Evolutionary conservation across 2,888 invertebrate species (phyloP).

Genomic region (Tipula helvola): DNA sequence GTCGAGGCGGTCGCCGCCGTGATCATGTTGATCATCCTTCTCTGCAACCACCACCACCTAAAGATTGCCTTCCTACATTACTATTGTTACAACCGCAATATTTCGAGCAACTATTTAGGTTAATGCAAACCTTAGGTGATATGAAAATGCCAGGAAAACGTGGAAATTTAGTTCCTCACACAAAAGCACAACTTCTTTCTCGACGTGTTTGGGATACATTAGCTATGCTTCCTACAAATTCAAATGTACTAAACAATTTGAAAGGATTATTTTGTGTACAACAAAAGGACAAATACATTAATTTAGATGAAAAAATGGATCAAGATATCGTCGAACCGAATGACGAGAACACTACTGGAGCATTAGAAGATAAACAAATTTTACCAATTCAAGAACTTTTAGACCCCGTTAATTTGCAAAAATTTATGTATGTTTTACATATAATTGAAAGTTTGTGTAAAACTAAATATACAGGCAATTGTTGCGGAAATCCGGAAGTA

Average conservation of each 20-base stretch:
- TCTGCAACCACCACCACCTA: slow-evolving; percentile 72
- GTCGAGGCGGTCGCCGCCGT: slow-evolving; percentile 42
- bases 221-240: slow-evolving; percentile 82
- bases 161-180: slow-evolving; percentile 55
- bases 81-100: slow-evolving; percentile 72
- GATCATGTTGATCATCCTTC: slow-evolving; percentile 62
- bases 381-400: slow-evolving; percentile 52
- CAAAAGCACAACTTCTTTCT: slow-evolving; percentile 79
- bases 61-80: slow-evolving; percentile 74
- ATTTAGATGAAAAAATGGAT: neutral
- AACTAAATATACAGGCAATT: slow-evolving; percentile 25
- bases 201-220: slow-evolving; percentile 91
- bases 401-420: slow-evolving; percentile 82
- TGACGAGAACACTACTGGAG: neutral
- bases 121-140: slow-evolving; percentile 82
- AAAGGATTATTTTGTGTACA: slow-evolving; percentile 5
- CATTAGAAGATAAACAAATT: neutral
- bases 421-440: slow-evolving; percentile 88
- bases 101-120: slow-evolving; percentile 79
- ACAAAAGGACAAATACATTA: neutral
- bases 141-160: slow-evolving; percentile 67
- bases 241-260: slow-evolving; percentile 60
- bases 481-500: slow-evolving; percentile 18
- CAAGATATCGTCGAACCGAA: neutral
- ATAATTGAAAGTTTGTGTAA: slow-evolving; percentile 66